Percentiles rank a stretch among this genome's conserved stretches.
Conservation (phyloP, 2,797 vertebrate species). For the Tenualosa thibaudeaui region DNA sequence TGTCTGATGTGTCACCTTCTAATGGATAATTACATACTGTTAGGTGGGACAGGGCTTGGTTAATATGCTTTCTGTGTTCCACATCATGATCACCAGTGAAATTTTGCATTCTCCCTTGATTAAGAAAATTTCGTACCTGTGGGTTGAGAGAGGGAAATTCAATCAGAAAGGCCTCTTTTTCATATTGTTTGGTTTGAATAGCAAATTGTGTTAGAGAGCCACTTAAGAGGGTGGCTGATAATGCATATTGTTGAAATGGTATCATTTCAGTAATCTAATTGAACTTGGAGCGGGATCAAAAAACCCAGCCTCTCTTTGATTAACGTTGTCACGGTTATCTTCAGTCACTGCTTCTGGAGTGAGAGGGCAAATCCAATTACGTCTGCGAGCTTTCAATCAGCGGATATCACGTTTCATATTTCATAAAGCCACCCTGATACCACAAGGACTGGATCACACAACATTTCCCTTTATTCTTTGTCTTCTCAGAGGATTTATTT, state of each 20-base stretch:
- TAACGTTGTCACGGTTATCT: conserved; percentile 72
- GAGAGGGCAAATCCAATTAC: conserved; percentile 69
- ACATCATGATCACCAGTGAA: conserved; percentile 7
- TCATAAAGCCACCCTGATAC: conserved; percentile 52
- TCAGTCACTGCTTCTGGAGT: conserved; percentile 64
- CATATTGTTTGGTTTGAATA: conserved; percentile 21
- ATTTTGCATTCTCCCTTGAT: conserved; percentile 12
- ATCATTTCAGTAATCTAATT: conserved; percentile 72
- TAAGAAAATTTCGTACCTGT: background rate
- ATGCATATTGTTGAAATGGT: conserved; percentile 70
- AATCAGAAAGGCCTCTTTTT: conserved; percentile 15
- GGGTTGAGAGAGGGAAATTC: background rate
- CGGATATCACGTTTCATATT: conserved; percentile 69
- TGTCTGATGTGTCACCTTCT: conserved; percentile 14
- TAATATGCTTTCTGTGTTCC: conserved; percentile 10
- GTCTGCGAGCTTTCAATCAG: conserved; percentile 50
- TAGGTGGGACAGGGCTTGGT: conserved; percentile 16
- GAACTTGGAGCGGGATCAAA: conserved; percentile 74
- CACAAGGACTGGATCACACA: conserved; percentile 49
- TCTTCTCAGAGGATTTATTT: conserved; percentile 23
- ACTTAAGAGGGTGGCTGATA: conserved; percentile 51
- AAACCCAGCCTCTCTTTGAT: conserved; percentile 72
- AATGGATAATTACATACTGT: conserved; percentile 24
- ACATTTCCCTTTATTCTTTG: conserved; percentile 41
- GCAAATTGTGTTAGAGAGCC: conserved; percentile 24